A percentile compares a stretch with the other conserved stretches of the same genome.
Conservation (phyloP, 2,888 invertebrate genomes). For the Polyommatus iphigenia region DNA sequence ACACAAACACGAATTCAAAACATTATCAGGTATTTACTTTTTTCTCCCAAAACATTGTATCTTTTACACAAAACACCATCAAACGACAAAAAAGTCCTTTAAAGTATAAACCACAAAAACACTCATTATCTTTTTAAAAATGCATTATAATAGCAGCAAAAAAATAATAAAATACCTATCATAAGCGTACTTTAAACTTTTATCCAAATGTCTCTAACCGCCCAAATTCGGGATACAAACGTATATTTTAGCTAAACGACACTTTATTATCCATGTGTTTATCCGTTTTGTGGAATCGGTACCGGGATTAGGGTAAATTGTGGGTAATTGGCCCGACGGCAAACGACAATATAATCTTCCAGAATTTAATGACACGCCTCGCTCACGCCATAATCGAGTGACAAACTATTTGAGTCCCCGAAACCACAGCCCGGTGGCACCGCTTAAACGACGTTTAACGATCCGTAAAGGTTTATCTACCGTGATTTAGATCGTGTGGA, state of each 20-base stretch:
- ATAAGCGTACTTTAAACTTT: slow-evolving; percentile 39
- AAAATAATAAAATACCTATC: slow-evolving; percentile 33
- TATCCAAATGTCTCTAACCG: slow-evolving; percentile 13
- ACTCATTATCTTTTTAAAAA: slow-evolving; percentile 23
- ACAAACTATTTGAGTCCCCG: slow-evolving; percentile 70
- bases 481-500: neutral
- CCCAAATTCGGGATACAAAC: slow-evolving; percentile 45
- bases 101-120: slow-evolving; percentile 4
- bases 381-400: slow-evolving; percentile 72
- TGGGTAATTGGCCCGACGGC: slow-evolving; percentile 51
- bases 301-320: slow-evolving; percentile 56
- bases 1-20: neutral
- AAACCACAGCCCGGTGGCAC: slow-evolving; percentile 40
- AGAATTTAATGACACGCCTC: slow-evolving; percentile 68
- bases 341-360: slow-evolving; percentile 73
- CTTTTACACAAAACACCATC: neutral
- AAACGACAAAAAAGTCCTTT: neutral
- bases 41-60: neutral
- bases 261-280: slow-evolving; percentile 73
- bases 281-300: slow-evolving; percentile 70
- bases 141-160: neutral
- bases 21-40: neutral
- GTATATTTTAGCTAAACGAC: slow-evolving; percentile 77
- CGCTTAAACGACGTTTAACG: slow-evolving; percentile 37
- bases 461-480: neutral